phyloP scores from a whole-genome alignment of 2,113 vertebrate genomes.

The Lophius piscatorius region DNA sequence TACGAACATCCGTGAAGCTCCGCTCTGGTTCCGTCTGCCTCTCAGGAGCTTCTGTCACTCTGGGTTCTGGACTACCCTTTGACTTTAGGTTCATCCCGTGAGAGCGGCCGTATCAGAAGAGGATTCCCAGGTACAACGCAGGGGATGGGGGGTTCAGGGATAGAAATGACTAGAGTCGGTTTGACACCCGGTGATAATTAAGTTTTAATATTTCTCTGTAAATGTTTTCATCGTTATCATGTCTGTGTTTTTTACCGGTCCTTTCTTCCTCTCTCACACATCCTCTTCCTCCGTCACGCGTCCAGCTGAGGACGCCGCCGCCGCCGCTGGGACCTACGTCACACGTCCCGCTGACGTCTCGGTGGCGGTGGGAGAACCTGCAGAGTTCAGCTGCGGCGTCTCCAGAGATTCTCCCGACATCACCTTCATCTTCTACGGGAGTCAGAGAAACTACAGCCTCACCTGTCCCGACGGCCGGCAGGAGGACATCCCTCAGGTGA shows the following conservation, averaged over 20 bases:
- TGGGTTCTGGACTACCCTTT: no score
- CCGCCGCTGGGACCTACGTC: slow-evolving; percentile 13
- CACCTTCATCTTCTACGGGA: slow-evolving; percentile 49
- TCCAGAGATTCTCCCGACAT: slow-evolving; percentile 1
- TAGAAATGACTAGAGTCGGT: no score
- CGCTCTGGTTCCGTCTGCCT: no score
- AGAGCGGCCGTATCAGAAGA: no score
- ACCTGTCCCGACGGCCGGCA: slow-evolving; percentile 51
- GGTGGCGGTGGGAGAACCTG: slow-evolving; percentile 58
- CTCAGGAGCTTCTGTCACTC: no score
- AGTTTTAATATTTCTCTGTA: no score
- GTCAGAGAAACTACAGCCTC: slow-evolving; percentile 54
- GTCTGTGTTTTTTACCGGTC: no score
- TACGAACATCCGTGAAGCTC: no score
- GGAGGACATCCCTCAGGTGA: slow-evolving; percentile 63
- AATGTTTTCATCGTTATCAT: not conserved
- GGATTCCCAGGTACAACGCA: no score
- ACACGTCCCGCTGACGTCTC: slow-evolving; percentile 46
- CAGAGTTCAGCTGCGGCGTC: slow-evolving; percentile 68
- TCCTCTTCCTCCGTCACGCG: not conserved
- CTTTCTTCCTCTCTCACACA: not conserved
- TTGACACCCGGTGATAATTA: no score
- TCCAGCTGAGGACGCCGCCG: slow-evolving; percentile 36
- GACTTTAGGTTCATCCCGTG: no score
- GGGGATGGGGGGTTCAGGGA: no score